Evolutionary conservation across 2,888 invertebrate genomes (phyloP).

Genomic region (Podotricha telesiphe): DNA sequence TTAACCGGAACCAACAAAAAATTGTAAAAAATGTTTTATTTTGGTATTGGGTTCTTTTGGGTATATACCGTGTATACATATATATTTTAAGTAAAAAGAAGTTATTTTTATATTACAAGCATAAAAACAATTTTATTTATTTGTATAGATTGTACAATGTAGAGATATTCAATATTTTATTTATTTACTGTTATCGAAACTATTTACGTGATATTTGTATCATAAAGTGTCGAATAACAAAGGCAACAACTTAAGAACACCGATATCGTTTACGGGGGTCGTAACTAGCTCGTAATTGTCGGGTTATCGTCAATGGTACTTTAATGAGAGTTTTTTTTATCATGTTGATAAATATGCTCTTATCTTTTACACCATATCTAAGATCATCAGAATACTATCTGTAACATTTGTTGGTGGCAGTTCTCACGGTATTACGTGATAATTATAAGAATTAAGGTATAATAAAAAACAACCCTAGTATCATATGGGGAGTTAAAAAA

Average conservation of each 20-base stretch:
- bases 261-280: slow-evolving; percentile 46
- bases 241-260: slow-evolving; percentile 31
- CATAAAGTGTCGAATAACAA: slow-evolving; percentile 30
- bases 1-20: no score
- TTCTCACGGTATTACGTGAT: slow-evolving; percentile 4
- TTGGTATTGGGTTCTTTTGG: no score
- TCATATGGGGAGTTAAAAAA: no score
- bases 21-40: no score
- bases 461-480: no score
- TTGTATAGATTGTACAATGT: no score
- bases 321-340: slow-evolving; percentile 61
- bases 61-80: no score
- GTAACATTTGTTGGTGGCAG: background rate
- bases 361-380: slow-evolving; percentile 54
- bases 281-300: slow-evolving; percentile 61
- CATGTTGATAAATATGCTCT: slow-evolving; percentile 55
- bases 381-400: slow-evolving; percentile 30
- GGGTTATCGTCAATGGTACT: slow-evolving; percentile 65
- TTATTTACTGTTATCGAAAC: background rate
- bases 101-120: no score
- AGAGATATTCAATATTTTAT: background rate
- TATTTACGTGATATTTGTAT: background rate
- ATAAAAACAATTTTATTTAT: no score
- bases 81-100: no score
- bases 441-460: background rate